Percentiles rank a stretch among this genome's conserved stretches.
These are phyloP conservation scores for Apamea crenata DNA, from an alignment of 2,888 invertebrate species.

Conservation along the genomic window DNA sequence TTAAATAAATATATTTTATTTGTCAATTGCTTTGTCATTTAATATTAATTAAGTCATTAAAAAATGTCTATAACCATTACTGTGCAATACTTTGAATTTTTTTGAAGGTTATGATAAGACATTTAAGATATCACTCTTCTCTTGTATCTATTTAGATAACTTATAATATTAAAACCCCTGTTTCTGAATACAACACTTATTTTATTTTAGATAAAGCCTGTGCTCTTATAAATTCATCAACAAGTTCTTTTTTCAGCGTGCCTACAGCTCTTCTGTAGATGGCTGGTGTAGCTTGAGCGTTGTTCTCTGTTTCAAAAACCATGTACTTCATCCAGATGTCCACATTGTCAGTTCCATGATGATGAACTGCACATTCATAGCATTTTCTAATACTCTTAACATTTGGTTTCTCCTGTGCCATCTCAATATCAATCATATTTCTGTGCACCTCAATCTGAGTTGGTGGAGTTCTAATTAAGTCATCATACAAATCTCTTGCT, in stretches of 20 bases:
- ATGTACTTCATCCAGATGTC: constrained; percentile 94
- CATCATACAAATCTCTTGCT: constrained; percentile 91
- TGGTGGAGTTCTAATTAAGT: constrained; percentile 90
- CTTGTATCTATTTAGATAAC: constrained; percentile 60
- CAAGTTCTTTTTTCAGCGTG: constrained; percentile 88
- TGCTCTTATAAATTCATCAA: constrained; percentile 89
- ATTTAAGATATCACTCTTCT: constrained; percentile 43
- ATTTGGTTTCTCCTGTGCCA: constrained; percentile 83
- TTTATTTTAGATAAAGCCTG: constrained; percentile 88
- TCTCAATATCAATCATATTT: constrained; percentile 91
- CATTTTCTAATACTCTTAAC: constrained; percentile 90
- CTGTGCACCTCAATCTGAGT: constrained; percentile 91
- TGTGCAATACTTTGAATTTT: constrained; percentile 38
- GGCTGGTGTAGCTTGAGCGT: constrained; percentile 88
- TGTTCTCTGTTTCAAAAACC: constrained; percentile 92
- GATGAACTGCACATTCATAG: constrained; percentile 91
- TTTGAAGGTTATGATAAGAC: constrained; percentile 49
- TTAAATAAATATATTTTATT: constrained; percentile 88
- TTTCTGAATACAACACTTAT: constrained; percentile 64
- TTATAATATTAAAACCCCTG: constrained; percentile 59
- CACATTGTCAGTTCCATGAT: constrained; percentile 92
- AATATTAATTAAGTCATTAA: constrained; percentile 40
- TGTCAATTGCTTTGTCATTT: constrained; percentile 74
- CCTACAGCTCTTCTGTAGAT: constrained; percentile 92
- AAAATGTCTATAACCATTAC: constrained; percentile 36